phyloP scores from a whole-genome alignment of 1,140 invertebrate genomes.

The Stegodyphus mimosarum region DNA sequence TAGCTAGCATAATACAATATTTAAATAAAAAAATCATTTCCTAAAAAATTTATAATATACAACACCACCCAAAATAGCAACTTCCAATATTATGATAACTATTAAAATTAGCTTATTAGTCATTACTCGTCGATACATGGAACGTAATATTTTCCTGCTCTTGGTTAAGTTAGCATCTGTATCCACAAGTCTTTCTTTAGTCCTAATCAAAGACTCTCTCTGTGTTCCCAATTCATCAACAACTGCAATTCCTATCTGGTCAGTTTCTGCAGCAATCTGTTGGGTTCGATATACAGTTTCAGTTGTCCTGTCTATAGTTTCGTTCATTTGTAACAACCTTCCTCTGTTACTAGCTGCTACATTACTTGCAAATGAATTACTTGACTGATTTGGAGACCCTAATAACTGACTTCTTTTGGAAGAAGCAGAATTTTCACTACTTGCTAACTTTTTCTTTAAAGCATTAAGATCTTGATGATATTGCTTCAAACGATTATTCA shows the following conservation, averaged over 20 bases:
- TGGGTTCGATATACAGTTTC: constrained; percentile 78
- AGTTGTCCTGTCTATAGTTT: constrained; percentile 74
- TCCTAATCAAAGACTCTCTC: constrained; percentile 74
- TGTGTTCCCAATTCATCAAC: constrained; percentile 76
- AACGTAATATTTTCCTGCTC: constrained; percentile 73
- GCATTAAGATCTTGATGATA: constrained; percentile 63
- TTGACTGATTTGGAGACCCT: constrained; percentile 1
- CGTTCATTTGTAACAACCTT: constrained; percentile 71
- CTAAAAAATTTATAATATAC: constrained; percentile 74
- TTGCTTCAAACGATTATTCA: constrained; percentile 65
- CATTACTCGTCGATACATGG: constrained; percentile 75
- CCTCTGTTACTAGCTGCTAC: constrained; percentile 19
- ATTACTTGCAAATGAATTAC: background rate
- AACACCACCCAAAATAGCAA: constrained; percentile 73
- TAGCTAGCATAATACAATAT: too few relatives aligned
- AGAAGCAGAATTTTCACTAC: constrained; percentile 20
- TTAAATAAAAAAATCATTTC: constrained; percentile 33
- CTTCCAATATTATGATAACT: constrained; percentile 76
- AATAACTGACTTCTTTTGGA: constrained; percentile 29
- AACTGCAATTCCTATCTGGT: constrained; percentile 81
- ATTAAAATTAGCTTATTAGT: constrained; percentile 78
- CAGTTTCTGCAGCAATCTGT: constrained; percentile 81
- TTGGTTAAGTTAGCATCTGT: constrained; percentile 75
- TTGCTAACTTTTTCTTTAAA: constrained; percentile 34
- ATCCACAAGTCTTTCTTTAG: constrained; percentile 73